Evolutionary conservation across 1,140 invertebrate genomes (phyloP).

Genomic region (Hyles vespertilio): DNA sequence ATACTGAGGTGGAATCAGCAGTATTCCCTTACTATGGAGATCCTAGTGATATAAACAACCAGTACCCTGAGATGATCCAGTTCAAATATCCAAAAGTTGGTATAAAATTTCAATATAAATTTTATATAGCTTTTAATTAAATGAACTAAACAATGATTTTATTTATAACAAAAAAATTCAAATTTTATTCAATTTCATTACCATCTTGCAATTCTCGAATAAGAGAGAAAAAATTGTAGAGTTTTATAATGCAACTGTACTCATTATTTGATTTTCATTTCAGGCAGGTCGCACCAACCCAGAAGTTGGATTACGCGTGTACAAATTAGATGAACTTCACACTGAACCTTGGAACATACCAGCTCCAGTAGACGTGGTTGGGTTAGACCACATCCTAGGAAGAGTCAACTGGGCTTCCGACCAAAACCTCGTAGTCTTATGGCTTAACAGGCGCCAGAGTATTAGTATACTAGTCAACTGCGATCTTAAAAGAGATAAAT

Average conservation of each 20-base stretch:
- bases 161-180: too few relatives aligned
- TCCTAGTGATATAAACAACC: constrained; percentile 76
- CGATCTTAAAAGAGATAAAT: constrained; percentile 68
- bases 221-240: too few relatives aligned
- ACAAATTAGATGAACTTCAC: constrained; percentile 51
- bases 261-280: constrained; percentile 23
- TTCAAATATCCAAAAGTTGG: constrained; percentile 91
- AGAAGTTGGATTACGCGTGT: constrained; percentile 80
- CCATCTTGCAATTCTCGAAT: too few relatives aligned
- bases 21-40: constrained; percentile 76
- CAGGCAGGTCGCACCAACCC: constrained; percentile 89
- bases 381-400: constrained; percentile 74
- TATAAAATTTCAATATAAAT: constrained; percentile 5
- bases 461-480: constrained; percentile 76
- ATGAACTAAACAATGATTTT: too few relatives aligned
- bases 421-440: constrained; percentile 82
- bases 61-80: constrained; percentile 78
- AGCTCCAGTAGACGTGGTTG: constrained; percentile 70
- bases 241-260: too few relatives aligned
- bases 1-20: constrained; percentile 72
- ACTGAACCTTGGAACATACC: constrained; percentile 59
- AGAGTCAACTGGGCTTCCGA: constrained; percentile 87
- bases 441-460: constrained; percentile 93
- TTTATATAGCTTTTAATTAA: too few relatives aligned
- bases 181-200: too few relatives aligned